A percentile compares a stretch with the other conserved stretches of the same genome.
Conservation (phyloP, 1,140 invertebrate species). For the Neelides sp. region DNA sequence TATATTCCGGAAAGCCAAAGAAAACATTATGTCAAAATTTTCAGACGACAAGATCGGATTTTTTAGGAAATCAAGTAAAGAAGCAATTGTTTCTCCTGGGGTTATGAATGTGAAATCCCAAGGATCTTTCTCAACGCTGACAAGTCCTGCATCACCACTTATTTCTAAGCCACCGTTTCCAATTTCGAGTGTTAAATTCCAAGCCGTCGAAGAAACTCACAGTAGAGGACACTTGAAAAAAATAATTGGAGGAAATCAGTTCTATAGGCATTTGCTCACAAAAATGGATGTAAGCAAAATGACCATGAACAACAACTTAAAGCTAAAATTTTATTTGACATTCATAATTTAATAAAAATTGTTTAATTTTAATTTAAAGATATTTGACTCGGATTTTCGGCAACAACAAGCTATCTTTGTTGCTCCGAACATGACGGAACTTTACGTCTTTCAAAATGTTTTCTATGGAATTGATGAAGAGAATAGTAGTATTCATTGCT, state of each 20-base stretch:
- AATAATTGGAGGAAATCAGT: slow-evolving; percentile 21
- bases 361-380: slow-evolving; percentile 6
- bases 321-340: background rate
- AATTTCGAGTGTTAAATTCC: slow-evolving; percentile 22
- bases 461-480: slow-evolving; percentile 26
- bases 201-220: slow-evolving; percentile 19
- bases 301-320: background rate
- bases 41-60: slow-evolving; percentile 25
- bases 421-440: slow-evolving; percentile 18
- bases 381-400: slow-evolving; percentile 29
- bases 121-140: background rate
- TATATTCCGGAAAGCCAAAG: slow-evolving; percentile 29
- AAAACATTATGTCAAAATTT: slow-evolving; percentile 28
- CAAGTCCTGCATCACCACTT: background rate
- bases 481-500: slow-evolving; percentile 15
- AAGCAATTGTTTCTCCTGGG: no score
- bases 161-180: slow-evolving; percentile 5
- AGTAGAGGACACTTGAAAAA: slow-evolving; percentile 15
- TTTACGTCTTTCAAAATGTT: slow-evolving; percentile 21
- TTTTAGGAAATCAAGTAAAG: slow-evolving; percentile 21
- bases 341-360: slow-evolving; percentile 1
- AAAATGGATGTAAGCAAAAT: slow-evolving; percentile 27
- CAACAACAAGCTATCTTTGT: slow-evolving; percentile 23
- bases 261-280: slow-evolving; percentile 20
- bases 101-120: background rate